A percentile compares a stretch with the other conserved stretches of the same genome.
Evolutionary conservation across 2,113 vertebrate genomes (phyloP).

Genomic region (Natator depressus): DNA sequence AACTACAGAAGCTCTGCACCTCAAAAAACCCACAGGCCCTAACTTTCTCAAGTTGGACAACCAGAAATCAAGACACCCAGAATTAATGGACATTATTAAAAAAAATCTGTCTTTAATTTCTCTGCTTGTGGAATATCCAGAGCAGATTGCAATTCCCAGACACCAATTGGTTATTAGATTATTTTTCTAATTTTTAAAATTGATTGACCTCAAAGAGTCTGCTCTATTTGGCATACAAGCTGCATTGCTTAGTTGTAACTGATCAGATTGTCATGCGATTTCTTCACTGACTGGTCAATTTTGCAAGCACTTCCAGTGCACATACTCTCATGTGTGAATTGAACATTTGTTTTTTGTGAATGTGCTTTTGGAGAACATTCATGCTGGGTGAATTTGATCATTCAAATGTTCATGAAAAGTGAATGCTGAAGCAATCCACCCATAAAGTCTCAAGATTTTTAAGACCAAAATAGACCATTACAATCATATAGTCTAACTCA

Average conservation of each 20-base stretch:
- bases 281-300: background rate
- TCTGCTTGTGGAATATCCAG: background rate
- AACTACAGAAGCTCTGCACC: fast-evolving
- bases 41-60: background rate
- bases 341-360: background rate
- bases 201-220: background rate
- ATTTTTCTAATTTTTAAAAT: background rate
- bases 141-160: background rate
- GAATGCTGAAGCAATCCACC: background rate
- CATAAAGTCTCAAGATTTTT: background rate
- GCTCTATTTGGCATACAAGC: fast-evolving
- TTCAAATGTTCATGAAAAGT: background rate
- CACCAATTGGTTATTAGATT: background rate
- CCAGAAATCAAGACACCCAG: background rate
- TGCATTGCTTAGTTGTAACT: background rate
- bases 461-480: background rate
- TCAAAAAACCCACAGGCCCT: background rate
- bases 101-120: fast-evolving
- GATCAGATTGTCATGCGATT: background rate
- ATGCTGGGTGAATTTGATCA: background rate
- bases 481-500: background rate
- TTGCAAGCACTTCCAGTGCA: background rate
- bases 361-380: background rate
- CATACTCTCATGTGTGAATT: background rate
- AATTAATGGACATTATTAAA: background rate